Conservation (phyloP, 2,113 vertebrate species). For the Ailuropoda melanoleuca region DNA sequence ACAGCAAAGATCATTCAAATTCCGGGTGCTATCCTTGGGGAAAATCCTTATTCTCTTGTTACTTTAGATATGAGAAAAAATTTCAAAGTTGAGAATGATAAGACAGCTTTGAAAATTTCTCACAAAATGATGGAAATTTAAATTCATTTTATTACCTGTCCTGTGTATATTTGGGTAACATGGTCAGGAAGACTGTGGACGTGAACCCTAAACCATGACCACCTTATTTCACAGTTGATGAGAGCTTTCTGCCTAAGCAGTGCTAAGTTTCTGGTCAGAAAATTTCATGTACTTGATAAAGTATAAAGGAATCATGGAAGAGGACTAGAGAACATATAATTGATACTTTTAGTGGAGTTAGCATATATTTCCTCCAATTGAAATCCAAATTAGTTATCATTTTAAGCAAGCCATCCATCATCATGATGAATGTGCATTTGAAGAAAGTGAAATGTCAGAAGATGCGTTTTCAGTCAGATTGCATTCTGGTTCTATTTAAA, state of each 20-base stretch:
- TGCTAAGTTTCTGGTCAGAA: background rate
- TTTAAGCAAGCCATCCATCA: background rate
- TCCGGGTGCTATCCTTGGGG: background rate
- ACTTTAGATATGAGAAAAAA: background rate
- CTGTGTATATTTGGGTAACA: background rate
- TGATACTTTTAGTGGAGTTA: background rate
- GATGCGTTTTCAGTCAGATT: background rate
- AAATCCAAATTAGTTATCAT: constrained; percentile 6
- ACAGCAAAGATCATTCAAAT: background rate
- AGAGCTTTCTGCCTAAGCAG: background rate
- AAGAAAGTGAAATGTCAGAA: constrained; percentile 1
- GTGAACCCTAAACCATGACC: accelerated
- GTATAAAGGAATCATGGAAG: background rate
- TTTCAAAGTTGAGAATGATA: background rate
- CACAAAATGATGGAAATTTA: background rate
- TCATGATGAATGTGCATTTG: background rate
- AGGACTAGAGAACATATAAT: background rate
- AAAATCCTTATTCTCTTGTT: background rate
- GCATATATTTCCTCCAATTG: background rate
- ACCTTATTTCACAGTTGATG: background rate
- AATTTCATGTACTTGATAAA: background rate
- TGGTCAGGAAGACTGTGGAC: background rate
- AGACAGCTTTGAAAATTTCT: background rate
- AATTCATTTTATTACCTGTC: background rate
- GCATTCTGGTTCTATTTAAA: background rate